Base-by-base conservation (phyloP, 2,113 vertebrate species). In the Echinops telfairi region DNA sequence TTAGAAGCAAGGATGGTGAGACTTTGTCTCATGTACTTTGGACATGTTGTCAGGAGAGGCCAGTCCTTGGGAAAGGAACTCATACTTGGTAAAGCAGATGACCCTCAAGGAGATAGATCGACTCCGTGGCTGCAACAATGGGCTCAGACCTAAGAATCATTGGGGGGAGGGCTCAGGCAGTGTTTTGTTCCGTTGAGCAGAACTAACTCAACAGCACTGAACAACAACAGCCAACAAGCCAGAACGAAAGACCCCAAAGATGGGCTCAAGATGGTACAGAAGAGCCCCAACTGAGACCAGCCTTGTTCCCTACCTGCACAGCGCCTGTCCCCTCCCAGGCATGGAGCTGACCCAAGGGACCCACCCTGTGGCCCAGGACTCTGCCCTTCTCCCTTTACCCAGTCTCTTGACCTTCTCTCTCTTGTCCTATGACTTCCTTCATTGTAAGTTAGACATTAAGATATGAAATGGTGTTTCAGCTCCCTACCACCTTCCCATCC, bases 231-330 rank as follows among this genome's bases (percentile, higher is more conserved):
- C 53, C 29, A 11, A 14, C 7, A 85, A 43, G 78, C 14, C 73
- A 20, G 84, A 68, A 33, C 66, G 53, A 62, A 19, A 78, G 33
- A 31, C 5, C 15, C 11, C 40, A 40, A 53, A 53, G 47, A 53
- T 9, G 5, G 47, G 47, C 47, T 14, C 47, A 53, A 53, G 47
- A 53, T 53, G 47, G 47, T 53, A 53, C 47, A 11, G 47, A 11
- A 7, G 25, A n/a, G 31, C 22, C 38, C 73, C 20, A 20, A 8
- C n/a, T 2, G 22, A 78, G 33, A 15, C 19, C 70, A 71, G 19
- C 8, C 40, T n/a, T 40, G 6, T 15, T 57, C 20, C 0, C 1
- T 0, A 2, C 31, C 68, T 25, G 38, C 8, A 10, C 9, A 53
- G 12, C 38, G 43, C 33, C 81, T n/a, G 12, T 75, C 23, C 17